Conservation (phyloP, 2,113 vertebrate species). For the Mormyrus lacerda region DNA sequence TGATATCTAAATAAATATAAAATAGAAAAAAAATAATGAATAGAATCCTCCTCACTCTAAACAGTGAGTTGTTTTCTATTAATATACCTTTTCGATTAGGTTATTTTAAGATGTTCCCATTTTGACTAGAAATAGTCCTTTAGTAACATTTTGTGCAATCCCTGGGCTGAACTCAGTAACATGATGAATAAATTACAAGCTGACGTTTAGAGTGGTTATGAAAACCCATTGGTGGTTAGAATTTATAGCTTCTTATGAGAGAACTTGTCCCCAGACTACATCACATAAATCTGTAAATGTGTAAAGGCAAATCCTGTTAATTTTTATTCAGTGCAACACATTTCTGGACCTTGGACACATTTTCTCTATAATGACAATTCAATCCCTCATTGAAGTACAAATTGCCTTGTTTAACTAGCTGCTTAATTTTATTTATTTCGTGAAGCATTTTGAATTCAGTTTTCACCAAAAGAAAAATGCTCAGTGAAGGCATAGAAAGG, state of each 20-base stretch:
- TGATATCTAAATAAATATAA: conserved; percentile 2
- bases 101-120: conserved; percentile 14
- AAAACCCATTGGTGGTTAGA: background rate
- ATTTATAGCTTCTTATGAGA: background rate
- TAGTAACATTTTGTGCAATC: background rate
- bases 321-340: background rate
- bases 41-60: background rate
- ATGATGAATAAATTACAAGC: background rate
- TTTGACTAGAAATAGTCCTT: background rate
- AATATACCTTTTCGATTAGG: conserved; percentile 8
- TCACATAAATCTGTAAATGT: background rate
- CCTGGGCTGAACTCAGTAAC: background rate
- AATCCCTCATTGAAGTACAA: too few species aligned
- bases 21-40: background rate
- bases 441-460: background rate
- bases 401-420: background rate
- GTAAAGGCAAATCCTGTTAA: background rate
- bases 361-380: background rate
- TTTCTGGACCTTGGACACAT: background rate
- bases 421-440: conserved; percentile 16
- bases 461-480: background rate
- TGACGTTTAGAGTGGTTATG: background rate
- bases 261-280: background rate
- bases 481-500: background rate
- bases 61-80: conserved; percentile 5